A percentile compares a stretch with the other conserved stretches of the same genome.
These are phyloP conservation scores for Heliconius hortense DNA, from an alignment of 2,888 invertebrate species.

Conservation along the genomic window DNA sequence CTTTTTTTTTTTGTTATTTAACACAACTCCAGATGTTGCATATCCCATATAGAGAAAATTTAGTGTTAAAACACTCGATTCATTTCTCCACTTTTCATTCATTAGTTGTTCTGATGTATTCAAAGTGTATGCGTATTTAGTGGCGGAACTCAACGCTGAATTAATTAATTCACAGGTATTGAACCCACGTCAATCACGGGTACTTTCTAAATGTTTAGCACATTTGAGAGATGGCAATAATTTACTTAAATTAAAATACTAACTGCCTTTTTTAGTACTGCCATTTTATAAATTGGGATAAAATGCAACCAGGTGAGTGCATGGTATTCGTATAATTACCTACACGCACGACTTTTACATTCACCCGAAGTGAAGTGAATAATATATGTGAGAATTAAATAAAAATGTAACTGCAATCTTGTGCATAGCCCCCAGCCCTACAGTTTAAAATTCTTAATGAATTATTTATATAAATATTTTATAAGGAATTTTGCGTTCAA, in stretches of 20 bases:
- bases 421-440: background rate
- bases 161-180: background rate
- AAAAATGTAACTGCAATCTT: conserved; percentile 12
- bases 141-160: too few species aligned
- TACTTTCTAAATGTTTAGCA: background rate
- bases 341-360: conserved; percentile 14
- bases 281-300: background rate
- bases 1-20: background rate
- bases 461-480: conserved; percentile 16
- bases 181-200: background rate
- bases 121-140: too few species aligned
- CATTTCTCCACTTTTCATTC: background rate
- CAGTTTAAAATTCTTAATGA: conserved; percentile 17
- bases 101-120: too few species aligned
- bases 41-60: background rate
- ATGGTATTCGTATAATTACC: conserved; percentile 13
- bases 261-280: conserved; percentile 1
- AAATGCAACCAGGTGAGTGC: conserved; percentile 11
- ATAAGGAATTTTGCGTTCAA: conserved; percentile 9
- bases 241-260: background rate
- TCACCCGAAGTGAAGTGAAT: background rate
- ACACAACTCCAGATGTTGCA: background rate
- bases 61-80: background rate
- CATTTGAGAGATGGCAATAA: background rate
- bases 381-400: conserved; percentile 21